Evolutionary conservation across 2,113 vertebrate genomes (phyloP).

Genomic region (Scomber colias): DNA sequence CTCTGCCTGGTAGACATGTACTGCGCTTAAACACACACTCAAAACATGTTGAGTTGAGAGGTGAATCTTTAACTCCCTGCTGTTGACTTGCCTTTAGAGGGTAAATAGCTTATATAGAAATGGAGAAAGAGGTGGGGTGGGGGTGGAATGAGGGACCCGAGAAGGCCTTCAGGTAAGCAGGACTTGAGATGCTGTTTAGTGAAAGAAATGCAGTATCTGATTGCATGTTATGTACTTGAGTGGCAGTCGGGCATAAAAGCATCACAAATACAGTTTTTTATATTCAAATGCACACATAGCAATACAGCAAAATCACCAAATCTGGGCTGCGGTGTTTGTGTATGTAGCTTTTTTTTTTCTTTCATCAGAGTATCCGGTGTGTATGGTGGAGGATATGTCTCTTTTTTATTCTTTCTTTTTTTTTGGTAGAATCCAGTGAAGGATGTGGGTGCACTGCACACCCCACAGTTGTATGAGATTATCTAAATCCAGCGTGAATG

Average conservation of each 20-base stretch:
- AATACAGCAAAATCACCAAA: neutral
- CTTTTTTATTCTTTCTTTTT: neutral
- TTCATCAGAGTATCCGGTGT: constrained; percentile 43
- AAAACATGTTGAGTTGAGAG: constrained; percentile 40
- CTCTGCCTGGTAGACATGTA: constrained; percentile 47
- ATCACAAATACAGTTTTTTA: neutral
- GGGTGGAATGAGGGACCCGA: neutral
- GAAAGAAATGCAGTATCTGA: neutral
- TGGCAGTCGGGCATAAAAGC: neutral
- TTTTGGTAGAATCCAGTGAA: constrained; percentile 46
- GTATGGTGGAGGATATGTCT: constrained; percentile 50
- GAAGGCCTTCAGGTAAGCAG: constrained; percentile 34
- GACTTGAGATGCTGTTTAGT: neutral
- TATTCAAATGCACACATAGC: neutral
- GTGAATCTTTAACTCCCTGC: constrained; percentile 69
- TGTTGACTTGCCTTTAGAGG: constrained; percentile 49
- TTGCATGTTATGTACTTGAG: constrained; percentile 1
- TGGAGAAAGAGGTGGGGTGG: too few species aligned
- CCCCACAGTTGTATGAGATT: constrained; percentile 77
- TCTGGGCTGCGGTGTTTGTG: constrained; percentile 8
- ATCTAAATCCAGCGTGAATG: constrained; percentile 83
- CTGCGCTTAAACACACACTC: constrained; percentile 57
- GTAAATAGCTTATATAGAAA: constrained; percentile 38
- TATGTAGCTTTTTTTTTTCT: constrained; percentile 13
- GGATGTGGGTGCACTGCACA: constrained; percentile 75